Percentiles rank a stretch among this genome's conserved stretches.
Evolutionary conservation across 2,113 vertebrate species (phyloP).

Genomic region (Callospermophilus lateralis): DNA sequence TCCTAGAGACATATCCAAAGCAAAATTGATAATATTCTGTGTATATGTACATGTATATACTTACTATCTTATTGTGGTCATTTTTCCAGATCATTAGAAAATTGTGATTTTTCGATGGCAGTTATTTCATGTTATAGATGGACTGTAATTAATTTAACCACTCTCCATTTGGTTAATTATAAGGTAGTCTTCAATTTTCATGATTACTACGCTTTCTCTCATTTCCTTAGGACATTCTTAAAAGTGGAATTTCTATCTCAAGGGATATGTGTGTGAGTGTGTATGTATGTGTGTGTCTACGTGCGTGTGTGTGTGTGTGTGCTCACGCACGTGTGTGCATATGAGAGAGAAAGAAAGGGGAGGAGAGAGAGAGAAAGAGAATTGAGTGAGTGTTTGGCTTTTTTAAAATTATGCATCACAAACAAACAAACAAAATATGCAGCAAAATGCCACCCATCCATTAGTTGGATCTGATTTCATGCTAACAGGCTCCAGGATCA

Average conservation of each 20-base stretch:
- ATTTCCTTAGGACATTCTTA: background rate
- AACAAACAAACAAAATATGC: no score
- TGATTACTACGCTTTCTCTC: background rate
- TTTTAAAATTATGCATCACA: background rate
- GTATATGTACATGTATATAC: background rate
- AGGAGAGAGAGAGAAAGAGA: no score
- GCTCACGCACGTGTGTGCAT: rapidly evolving
- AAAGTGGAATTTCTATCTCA: background rate
- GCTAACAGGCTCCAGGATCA: background rate
- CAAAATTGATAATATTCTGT: background rate
- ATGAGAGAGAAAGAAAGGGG: no score
- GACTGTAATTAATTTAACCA: background rate
- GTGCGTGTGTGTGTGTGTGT: background rate
- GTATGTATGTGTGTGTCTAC: background rate
- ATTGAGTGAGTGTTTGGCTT: background rate
- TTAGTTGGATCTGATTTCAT: background rate
- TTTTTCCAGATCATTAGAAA: conserved; percentile 21
- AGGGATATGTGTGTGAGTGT: no score
- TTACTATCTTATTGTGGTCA: background rate
- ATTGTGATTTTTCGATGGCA: background rate
- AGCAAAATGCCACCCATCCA: background rate
- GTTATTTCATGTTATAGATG: background rate
- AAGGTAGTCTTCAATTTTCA: background rate
- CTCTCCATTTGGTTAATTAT: background rate
- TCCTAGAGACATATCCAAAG: background rate